Percentiles rank a stretch among this genome's conserved stretches.
These are phyloP conservation scores for Myotis davidii DNA, from an alignment of 2,113 vertebrate species.

Conservation along the genomic window DNA sequence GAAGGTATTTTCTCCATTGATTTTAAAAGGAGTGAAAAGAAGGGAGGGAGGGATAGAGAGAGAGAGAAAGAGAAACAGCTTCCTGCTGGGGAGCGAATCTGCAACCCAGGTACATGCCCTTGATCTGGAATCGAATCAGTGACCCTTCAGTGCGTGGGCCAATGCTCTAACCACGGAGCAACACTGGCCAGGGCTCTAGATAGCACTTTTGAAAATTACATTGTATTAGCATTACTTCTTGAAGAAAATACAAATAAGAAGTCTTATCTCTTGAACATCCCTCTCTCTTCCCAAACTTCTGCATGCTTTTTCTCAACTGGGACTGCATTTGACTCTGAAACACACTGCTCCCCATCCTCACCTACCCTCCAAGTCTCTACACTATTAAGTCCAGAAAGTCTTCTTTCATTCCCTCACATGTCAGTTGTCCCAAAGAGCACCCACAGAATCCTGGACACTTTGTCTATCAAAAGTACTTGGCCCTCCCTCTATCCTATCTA, in stretches of 20 bases:
- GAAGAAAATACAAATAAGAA: neutral
- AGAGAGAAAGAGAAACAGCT: no score
- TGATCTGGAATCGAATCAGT: no score
- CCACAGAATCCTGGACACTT: neutral
- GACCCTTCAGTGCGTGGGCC: neutral
- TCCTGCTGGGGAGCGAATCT: no score
- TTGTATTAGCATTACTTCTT: neutral
- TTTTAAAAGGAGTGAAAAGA: no score
- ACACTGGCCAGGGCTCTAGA: neutral
- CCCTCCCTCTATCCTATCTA: neutral
- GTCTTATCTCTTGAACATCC: neutral
- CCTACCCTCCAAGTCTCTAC: neutral
- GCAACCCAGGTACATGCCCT: no score
- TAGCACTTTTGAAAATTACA: neutral
- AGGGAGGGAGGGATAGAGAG: no score
- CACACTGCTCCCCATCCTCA: neutral
- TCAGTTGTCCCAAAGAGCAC: neutral
- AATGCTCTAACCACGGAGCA: neutral
- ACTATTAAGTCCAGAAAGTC: neutral
- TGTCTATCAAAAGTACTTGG: neutral
- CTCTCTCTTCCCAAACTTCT: neutral
- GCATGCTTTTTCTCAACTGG: neutral
- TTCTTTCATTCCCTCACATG: neutral
- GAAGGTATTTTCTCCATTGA: no score
- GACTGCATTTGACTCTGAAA: neutral